These are phyloP conservation scores for Bombylius major DNA, from an alignment of 2,888 invertebrate species.

Conservation along the genomic window DNA sequence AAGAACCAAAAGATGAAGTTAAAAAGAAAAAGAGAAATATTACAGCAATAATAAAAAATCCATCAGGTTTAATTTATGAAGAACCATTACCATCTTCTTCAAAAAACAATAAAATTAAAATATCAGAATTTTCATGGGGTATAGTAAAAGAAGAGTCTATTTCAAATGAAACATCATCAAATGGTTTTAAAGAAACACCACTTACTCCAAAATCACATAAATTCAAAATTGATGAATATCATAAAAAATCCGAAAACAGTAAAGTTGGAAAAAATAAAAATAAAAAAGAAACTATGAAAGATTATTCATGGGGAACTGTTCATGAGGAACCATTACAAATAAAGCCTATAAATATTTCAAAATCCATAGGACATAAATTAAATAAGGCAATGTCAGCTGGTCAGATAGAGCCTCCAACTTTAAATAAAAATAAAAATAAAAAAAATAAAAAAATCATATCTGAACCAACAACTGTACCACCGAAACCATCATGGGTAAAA, in stretches of 20 bases:
- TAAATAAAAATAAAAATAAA: constrained; percentile 1
- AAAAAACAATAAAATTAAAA: not conserved
- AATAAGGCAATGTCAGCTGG: constrained; percentile 14
- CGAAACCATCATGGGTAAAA: constrained; percentile 21
- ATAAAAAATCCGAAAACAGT: not conserved
- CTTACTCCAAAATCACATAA: not conserved
- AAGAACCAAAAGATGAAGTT: not conserved
- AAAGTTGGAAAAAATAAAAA: not conserved
- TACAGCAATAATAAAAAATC: not conserved
- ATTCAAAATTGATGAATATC: not conserved
- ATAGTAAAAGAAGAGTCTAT: constrained; percentile 26
- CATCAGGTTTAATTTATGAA: constrained; percentile 6
- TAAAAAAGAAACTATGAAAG: not conserved
- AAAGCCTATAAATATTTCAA: not conserved
- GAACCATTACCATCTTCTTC: not conserved
- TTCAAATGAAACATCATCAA: constrained; percentile 15
- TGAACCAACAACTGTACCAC: constrained; percentile 13
- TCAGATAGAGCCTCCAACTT: constrained; percentile 10
- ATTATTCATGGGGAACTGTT: not conserved
- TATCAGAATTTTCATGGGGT: constrained; percentile 21
- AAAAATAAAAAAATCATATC: constrained; percentile 14
- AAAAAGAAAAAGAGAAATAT: not conserved
- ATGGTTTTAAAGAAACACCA: constrained; percentile 4
- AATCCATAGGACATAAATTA: constrained; percentile 18
- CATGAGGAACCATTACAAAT: constrained; percentile 20